Conservation (phyloP, 2,888 invertebrate genomes). For the Acleris laterana region DNA sequence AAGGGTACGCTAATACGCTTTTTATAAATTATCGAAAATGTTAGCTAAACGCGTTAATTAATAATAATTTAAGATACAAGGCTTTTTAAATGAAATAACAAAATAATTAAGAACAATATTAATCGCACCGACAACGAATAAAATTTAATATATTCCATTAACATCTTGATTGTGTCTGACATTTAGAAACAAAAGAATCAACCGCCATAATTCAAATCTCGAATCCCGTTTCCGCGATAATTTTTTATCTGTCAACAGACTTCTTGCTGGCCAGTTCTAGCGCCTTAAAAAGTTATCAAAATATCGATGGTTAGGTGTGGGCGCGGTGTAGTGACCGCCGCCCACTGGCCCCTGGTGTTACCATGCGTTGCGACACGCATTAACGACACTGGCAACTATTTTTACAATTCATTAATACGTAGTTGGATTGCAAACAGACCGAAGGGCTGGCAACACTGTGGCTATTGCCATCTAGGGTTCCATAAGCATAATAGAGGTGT, state of each 20-base stretch:
- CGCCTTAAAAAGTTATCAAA: conserved; percentile 38
- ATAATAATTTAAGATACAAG: no score
- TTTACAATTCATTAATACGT: conserved; percentile 37
- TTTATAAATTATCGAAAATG: conserved; percentile 1
- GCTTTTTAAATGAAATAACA: no score
- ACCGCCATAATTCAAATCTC: conserved; percentile 27
- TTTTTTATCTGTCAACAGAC: conserved; percentile 31
- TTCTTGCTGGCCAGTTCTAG: conserved; percentile 29
- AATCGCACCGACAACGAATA: neutral
- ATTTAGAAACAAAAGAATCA: conserved; percentile 30
- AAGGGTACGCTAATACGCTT: conserved; percentile 24
- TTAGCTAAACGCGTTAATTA: no score
- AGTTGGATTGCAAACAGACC: conserved; percentile 30
- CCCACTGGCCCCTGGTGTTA: conserved; percentile 49
- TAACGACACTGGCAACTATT: conserved; percentile 38
- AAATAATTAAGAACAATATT: no score
- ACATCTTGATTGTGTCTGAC: conserved; percentile 27
- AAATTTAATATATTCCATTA: conserved; percentile 11
- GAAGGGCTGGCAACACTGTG: conserved; percentile 27
- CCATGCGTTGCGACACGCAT: conserved; percentile 51
- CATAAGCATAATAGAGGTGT: neutral
- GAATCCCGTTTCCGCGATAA: conserved; percentile 30
- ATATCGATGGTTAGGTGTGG: conserved; percentile 41
- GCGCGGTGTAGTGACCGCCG: conserved; percentile 57
- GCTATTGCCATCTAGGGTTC: conserved; percentile 21